Evolutionary conservation across 1,140 invertebrate genomes (phyloP), one percentile per base, ranked within the genome.

Genomic region (Bombus terrestris): DNA sequence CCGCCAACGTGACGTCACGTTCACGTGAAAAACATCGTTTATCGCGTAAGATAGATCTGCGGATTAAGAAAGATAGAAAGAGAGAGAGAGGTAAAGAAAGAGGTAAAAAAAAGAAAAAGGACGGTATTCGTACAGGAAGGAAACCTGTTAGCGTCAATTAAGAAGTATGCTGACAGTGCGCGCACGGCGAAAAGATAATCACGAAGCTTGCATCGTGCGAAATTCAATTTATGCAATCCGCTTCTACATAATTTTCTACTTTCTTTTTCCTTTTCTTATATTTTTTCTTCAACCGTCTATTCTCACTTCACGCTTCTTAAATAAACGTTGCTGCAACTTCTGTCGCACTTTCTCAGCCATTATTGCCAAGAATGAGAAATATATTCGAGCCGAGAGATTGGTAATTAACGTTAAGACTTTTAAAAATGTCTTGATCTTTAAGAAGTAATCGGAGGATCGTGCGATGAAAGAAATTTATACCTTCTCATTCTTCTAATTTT

Each of bases 71-170:
- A 18, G 47, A 22, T 53, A 53, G 47, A 53, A 53, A 6, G 69
- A 41, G 39, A 41, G 69, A 69, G 37, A 43, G 28, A 72, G n/a
- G 9, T 18, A 68, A n/a, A 43, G 15, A 43, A 41, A 47, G 69
- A 72, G 4, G 41, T 12, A 18, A 28, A 72, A 39, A 47, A 28
- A 32, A 37, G 25, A 64, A 66, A 32, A 41, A 72, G 79, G 5
- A 76, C 8, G 74, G 71, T 80, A 66, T 53, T 85, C 66, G 28
- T 53, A 59, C 66, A 77, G 75, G 87, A 86, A 73, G 74, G 77
- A 86, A 79, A 86, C 82, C 32, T 62, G 62, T 78, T 89, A 88
- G 79, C 43, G 74, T 86, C 75, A 89, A 89, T 89, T 89, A 83
- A 78, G 64, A 79, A 41, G 64, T 72, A 69, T 22, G 64, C 81